phyloP scores from a whole-genome alignment of 2,888 invertebrate species.

The Drosophila paramelanica region DNA sequence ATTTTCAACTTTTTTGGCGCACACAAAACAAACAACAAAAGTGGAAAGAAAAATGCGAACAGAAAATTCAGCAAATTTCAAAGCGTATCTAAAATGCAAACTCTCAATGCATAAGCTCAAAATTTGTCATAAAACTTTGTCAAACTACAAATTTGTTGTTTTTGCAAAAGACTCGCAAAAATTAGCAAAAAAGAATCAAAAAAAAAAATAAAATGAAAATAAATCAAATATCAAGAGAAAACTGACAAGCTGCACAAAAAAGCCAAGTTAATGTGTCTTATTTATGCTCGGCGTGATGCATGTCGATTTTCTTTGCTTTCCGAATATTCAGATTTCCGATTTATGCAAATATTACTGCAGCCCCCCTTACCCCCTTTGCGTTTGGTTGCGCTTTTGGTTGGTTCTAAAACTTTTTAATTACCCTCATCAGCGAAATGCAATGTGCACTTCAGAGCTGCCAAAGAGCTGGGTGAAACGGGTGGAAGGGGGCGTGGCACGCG shows the following conservation, averaged over 20 bases:
- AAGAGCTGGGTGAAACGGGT: conserved; percentile 1
- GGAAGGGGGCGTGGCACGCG: conserved; percentile 4
- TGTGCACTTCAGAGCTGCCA: conserved; percentile 40
- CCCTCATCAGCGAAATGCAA: conserved; percentile 77
- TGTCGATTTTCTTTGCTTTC: conserved; percentile 47
- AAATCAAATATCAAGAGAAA: conserved; percentile 32
- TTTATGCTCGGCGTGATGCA: conserved; percentile 70
- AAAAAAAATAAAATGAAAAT: conserved; percentile 26
- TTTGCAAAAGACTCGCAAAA: conserved; percentile 37
- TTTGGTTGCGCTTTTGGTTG: conserved; percentile 53
- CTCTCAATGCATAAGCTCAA: conserved; percentile 61
- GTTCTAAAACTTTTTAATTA: conserved; percentile 75
- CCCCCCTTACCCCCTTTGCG: conserved; percentile 1
- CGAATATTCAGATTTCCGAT: conserved; percentile 8
- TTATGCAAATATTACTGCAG: conserved; percentile 52
- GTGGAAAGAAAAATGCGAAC: conserved; percentile 2
- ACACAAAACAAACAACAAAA: conserved; percentile 32
- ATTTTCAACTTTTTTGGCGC: conserved; percentile 47
- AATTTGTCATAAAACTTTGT: conserved; percentile 74
- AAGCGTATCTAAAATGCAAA: conserved; percentile 19
- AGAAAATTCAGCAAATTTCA: conserved; percentile 34
- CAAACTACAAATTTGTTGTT: conserved; percentile 56
- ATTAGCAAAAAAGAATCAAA: conserved; percentile 46
- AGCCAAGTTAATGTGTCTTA: conserved; percentile 59
- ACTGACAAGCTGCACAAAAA: conserved; percentile 40